Evolutionary conservation across 2,888 invertebrate species (phyloP), one percentile per base, ranked within the genome.

Genomic region (Andrena bucephala): DNA sequence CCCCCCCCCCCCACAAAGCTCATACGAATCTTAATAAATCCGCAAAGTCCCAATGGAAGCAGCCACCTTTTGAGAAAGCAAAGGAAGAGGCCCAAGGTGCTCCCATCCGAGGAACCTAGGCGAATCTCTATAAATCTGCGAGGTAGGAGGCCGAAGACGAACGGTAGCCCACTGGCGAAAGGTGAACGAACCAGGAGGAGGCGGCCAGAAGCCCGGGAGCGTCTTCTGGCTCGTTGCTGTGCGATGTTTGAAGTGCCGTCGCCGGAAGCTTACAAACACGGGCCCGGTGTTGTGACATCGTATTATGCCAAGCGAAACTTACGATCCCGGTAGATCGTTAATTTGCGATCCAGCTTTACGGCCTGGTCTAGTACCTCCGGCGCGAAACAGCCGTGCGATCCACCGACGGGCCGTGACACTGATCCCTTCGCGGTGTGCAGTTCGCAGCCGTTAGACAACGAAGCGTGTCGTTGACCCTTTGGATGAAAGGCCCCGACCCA

Each of bases 171-270:
- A 24, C 27, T 57, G 29, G 29, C 33, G 50, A 29, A 66, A 74
- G 83, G 87, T 87, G 85, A 87, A 87, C 77, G 87, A 76, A 80
- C 85, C 57, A 42, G 42, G 57, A 70, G 59, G 6, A 72, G 68
- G 60, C 54, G 75, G 54, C 42, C 66, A 48, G 60, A 33, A 42
- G n/a, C 62, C 67, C 57, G 66, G 86, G 77, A 81, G 81, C 90
- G 89, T 91, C 89, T 92, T 92, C 92, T 92, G 92, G 91, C 92
- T 91, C 87, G 86, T 79, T 89, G 91, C 91, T 91, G 85, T n/a
- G 92, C 90, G 89, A 93, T 94, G 94, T 94, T 94, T 94, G 94
- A 94, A 94, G 94, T 94, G 90, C 91, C 93, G 92, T 94, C 94
- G 90, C 91, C 90, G 90, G 92, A 90, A 93, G 94, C 94, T 94